phyloP scores from a whole-genome alignment of 2,797 vertebrate species.

The Rhabdomys pumilio region DNA sequence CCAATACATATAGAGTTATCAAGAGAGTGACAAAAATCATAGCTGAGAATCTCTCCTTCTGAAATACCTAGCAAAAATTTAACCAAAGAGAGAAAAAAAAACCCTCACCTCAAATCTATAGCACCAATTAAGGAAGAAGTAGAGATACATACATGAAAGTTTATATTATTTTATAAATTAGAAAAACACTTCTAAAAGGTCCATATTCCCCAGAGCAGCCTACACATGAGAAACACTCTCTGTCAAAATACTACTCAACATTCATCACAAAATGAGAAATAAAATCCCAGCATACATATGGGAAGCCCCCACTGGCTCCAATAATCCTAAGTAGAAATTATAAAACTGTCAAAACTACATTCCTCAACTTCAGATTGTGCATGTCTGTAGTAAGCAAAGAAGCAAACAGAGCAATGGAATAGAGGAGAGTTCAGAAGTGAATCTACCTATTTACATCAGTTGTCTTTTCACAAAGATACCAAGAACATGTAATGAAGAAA shows the following conservation, averaged over 20 bases:
- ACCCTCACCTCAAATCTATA: background rate
- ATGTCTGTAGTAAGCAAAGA: background rate
- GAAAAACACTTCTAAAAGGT: background rate
- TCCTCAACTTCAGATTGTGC: background rate
- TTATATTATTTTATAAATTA: background rate
- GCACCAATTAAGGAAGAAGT: background rate
- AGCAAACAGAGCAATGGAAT: background rate
- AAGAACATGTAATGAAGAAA: background rate
- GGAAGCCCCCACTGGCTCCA: no score
- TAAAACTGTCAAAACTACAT: background rate
- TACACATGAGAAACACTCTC: background rate
- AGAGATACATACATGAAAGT: background rate
- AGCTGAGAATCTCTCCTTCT: background rate
- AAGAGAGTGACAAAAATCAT: background rate
- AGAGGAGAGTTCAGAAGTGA: no score
- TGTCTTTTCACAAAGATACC: background rate
- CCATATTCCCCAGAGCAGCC: background rate
- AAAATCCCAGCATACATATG: background rate
- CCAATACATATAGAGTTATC: background rate
- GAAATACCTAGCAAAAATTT: background rate
- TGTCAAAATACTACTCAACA: background rate
- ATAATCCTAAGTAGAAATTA: background rate
- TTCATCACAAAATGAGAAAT: background rate
- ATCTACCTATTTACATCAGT: background rate
- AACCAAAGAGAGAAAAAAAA: background rate